Evolutionary conservation across 2,797 vertebrate genomes (phyloP).

Genomic region (Acanthiza pusilla): DNA sequence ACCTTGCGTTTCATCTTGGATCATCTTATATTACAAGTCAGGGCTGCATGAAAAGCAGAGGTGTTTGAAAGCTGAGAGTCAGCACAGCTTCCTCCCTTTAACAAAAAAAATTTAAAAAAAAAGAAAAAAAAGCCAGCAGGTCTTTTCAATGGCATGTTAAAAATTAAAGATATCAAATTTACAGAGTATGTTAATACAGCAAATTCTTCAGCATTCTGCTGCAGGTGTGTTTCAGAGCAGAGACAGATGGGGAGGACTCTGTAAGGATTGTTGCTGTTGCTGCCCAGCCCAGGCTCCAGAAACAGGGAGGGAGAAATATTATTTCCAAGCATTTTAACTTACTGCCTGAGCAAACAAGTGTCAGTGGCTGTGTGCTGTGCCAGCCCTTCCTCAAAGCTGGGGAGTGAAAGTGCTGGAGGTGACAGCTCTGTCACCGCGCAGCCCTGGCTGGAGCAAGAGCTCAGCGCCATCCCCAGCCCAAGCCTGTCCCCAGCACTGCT

Average conservation of each 20-base stretch:
- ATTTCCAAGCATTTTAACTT: neutral
- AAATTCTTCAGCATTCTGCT: neutral
- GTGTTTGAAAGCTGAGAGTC: neutral
- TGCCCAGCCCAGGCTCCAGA: neutral
- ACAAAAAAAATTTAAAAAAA: too few relatives aligned
- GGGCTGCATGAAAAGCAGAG: neutral
- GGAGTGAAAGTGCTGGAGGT: neutral
- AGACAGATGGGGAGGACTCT: neutral
- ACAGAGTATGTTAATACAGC: neutral
- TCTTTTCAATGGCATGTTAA: neutral
- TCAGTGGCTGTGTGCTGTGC: neutral
- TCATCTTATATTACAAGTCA: neutral
- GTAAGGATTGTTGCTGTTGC: neutral
- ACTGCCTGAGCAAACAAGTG: neutral
- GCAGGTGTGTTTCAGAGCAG: neutral
- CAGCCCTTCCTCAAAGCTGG: neutral
- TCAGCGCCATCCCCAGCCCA: neutral
- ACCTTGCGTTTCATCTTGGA: neutral
- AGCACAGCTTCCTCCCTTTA: neutral
- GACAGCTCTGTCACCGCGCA: neutral
- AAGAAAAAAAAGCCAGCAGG: neutral
- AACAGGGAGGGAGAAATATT: neutral
- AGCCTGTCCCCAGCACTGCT: neutral
- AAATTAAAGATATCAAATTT: neutral
- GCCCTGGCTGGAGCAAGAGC: neutral